Conservation (phyloP, 2,797 vertebrate genomes). For the Pangasius sanitwongsei region DNA sequence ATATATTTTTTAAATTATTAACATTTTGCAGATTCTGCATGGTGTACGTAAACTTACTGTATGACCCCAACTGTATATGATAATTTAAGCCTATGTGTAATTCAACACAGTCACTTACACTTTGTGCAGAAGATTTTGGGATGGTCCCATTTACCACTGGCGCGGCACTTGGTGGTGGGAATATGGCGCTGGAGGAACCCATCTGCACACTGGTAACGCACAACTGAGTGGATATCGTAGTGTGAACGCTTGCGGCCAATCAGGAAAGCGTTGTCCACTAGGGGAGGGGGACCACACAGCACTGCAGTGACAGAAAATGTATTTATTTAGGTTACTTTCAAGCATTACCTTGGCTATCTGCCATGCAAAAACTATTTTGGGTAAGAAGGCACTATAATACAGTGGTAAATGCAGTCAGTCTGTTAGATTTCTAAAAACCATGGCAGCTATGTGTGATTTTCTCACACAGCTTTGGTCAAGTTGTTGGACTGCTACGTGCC, state of each 20-base stretch:
- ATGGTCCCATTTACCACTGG: slow-evolving; percentile 91
- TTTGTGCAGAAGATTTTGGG: slow-evolving; percentile 93
- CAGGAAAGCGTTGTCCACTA: slow-evolving; percentile 83
- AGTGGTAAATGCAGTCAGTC: background rate
- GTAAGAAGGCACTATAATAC: background rate
- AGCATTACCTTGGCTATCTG: background rate
- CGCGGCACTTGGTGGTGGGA: slow-evolving; percentile 88
- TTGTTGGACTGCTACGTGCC: background rate
- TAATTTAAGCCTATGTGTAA: background rate
- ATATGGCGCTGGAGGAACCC: slow-evolving; percentile 90
- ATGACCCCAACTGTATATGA: background rate
- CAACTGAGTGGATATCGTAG: slow-evolving; percentile 89
- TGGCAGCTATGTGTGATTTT: background rate
- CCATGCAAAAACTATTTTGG: background rate
- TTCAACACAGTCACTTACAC: slow-evolving; percentile 75
- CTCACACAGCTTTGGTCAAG: background rate
- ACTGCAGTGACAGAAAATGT: slow-evolving; percentile 70
- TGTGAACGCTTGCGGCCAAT: slow-evolving; percentile 86
- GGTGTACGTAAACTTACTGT: no score
- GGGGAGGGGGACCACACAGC: slow-evolving; percentile 87
- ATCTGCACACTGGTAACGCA: slow-evolving; percentile 89
- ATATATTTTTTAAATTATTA: no score
- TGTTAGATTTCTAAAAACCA: no score
- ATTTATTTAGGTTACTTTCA: background rate
- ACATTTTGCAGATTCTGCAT: no score